Percentiles rank a stretch among this genome's conserved stretches.
These are phyloP conservation scores for Acinonyx jubatus DNA, from an alignment of 2,113 vertebrate species.

Conservation along the genomic window DNA sequence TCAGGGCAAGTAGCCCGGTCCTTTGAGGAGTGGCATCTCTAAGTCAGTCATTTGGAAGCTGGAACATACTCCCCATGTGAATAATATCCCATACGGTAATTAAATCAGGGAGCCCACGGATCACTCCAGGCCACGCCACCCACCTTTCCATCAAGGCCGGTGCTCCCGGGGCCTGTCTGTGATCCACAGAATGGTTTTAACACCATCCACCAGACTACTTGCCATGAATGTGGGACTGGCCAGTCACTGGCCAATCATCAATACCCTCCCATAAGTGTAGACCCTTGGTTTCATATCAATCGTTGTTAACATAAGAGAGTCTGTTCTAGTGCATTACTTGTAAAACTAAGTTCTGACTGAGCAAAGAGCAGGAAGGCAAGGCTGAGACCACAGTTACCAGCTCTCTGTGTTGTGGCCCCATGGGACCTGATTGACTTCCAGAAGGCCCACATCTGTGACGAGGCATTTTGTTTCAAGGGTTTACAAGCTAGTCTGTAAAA, in stretches of 20 bases:
- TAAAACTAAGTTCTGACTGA: not conserved
- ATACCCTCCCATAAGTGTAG: not conserved
- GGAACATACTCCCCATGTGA: not conserved
- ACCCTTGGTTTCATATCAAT: not conserved
- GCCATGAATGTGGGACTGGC: not conserved
- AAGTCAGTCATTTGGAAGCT: not conserved
- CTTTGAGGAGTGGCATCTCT: not conserved
- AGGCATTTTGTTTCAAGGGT: conserved; percentile 9
- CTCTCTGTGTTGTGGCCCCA: not conserved
- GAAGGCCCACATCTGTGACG: not conserved
- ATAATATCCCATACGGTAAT: not conserved
- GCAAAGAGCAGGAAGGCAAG: not conserved
- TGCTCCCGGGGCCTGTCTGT: not conserved
- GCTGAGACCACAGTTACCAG: not conserved
- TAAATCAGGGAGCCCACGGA: not conserved
- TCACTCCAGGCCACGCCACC: not conserved
- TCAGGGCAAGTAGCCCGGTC: not conserved
- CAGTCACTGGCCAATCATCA: not conserved
- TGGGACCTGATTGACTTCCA: not conserved
- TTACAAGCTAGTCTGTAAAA: conserved; percentile 28
- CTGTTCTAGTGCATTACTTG: not conserved
- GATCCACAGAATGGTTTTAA: not conserved
- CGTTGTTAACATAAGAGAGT: not conserved
- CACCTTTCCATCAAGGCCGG: not conserved
- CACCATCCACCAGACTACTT: not conserved